Conservation (phyloP, 2,888 invertebrate genomes). For the Tetranychus piercei region DNA sequence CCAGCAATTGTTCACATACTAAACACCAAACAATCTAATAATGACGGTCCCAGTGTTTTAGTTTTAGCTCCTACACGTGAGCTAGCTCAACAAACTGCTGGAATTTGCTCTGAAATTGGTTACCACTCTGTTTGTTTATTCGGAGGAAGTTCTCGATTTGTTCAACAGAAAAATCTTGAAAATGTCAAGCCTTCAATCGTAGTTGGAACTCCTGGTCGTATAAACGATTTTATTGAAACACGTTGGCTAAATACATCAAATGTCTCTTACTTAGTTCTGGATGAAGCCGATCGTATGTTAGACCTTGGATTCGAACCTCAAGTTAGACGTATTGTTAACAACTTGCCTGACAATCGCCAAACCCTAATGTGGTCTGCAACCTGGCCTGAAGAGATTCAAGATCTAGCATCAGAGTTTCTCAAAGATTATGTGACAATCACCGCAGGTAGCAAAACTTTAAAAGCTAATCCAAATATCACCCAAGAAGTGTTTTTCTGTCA, state of each 20-base stretch:
- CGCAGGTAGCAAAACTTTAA: conserved; percentile 77
- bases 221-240: conserved; percentile 80
- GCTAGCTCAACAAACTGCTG: conserved; percentile 47
- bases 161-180: conserved; percentile 47
- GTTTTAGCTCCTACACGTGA: conserved; percentile 77
- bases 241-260: conserved; percentile 63
- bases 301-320: conserved; percentile 98
- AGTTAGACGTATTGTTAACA: conserved; percentile 80
- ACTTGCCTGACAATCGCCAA: conserved; percentile 69
- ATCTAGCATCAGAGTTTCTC: conserved; percentile 84
- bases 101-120: conserved; percentile 71
- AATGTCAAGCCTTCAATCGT: conserved; percentile 17
- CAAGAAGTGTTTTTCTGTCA: conserved; percentile 90
- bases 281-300: conserved; percentile 89
- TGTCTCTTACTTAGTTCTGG: conserved; percentile 78
- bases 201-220: conserved; percentile 80
- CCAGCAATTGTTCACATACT: conserved; percentile 27
- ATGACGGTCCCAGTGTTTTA: conserved; percentile 34
- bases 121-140: conserved; percentile 79
- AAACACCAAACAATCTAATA: neutral
- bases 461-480: conserved; percentile 87
- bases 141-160: conserved; percentile 85
- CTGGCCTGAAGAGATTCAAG: conserved; percentile 94
- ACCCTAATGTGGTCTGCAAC: conserved; percentile 99
- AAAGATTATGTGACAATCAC: conserved; percentile 88